Percentiles rank a stretch among this genome's conserved stretches.
These are phyloP conservation scores for Heteromurus nitidus DNA, from an alignment of 2,888 invertebrate genomes.

Conservation along the genomic window DNA sequence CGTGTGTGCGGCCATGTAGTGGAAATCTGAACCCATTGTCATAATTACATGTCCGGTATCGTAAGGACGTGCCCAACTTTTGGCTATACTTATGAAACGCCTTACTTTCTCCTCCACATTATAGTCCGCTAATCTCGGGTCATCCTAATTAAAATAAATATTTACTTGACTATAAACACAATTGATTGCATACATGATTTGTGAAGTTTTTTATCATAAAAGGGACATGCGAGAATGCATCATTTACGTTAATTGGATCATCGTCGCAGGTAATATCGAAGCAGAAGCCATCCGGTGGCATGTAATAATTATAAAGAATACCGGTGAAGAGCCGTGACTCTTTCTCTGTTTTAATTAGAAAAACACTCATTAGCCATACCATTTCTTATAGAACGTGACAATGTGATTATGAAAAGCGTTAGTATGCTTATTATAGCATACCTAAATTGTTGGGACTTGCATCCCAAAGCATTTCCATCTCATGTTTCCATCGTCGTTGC, in stretches of 20 bases:
- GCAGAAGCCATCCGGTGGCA: constrained; percentile 92
- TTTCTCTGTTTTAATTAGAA: too few relatives aligned
- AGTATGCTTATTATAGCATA: constrained; percentile 76
- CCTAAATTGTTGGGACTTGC: constrained; percentile 80
- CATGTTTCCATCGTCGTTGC: constrained; percentile 78
- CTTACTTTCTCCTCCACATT: constrained; percentile 75
- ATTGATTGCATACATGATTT: neutral
- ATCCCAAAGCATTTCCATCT: constrained; percentile 90
- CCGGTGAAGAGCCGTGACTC: constrained; percentile 87
- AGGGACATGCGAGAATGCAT: too few relatives aligned
- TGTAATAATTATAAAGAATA: constrained; percentile 86
- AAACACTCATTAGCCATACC: too few relatives aligned
- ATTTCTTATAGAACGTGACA: too few relatives aligned
- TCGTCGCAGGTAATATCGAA: constrained; percentile 90
- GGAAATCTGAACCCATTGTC: constrained; percentile 95
- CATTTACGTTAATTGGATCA: constrained; percentile 84
- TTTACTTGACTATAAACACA: neutral
- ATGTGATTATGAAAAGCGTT: neutral
- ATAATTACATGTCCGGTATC: constrained; percentile 86
- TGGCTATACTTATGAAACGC: constrained; percentile 75
- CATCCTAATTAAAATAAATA: constrained; percentile 80
- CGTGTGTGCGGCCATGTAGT: constrained; percentile 82
- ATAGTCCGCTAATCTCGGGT: constrained; percentile 85
- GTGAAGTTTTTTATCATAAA: too few relatives aligned
- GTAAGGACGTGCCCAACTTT: constrained; percentile 75